A percentile compares a stretch with the other conserved stretches of the same genome.
Evolutionary conservation across 2,797 vertebrate genomes (phyloP).

Genomic region (Phrynocephalus forsythii): DNA sequence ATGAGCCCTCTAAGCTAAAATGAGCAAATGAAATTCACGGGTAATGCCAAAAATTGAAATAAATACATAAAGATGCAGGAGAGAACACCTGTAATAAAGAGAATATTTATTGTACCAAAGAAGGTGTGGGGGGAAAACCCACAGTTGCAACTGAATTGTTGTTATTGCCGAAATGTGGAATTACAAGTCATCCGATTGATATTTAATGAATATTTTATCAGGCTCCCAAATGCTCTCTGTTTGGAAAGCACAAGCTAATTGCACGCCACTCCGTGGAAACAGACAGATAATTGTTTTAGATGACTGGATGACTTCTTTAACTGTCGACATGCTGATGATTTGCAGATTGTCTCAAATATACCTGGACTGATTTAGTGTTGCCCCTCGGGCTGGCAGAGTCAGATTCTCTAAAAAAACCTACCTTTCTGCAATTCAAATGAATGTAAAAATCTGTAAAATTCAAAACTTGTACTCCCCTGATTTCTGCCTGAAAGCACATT

Average conservation of each 20-base stretch:
- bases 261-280: slow-evolving; percentile 40
- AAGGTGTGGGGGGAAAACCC: slow-evolving; percentile 1
- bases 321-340: slow-evolving; percentile 43
- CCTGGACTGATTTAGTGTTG: slow-evolving; percentile 16
- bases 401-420: neutral
- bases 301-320: slow-evolving; percentile 46
- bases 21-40: slow-evolving; percentile 53
- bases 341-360: slow-evolving; percentile 27
- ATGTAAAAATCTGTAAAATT: neutral
- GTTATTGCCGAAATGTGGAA: slow-evolving; percentile 51
- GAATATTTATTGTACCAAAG: slow-evolving; percentile 27
- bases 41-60: slow-evolving; percentile 57
- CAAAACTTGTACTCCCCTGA: neutral
- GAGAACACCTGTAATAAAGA: slow-evolving; percentile 24
- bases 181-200: slow-evolving; percentile 56
- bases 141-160: slow-evolving; percentile 52
- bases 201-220: slow-evolving; percentile 76
- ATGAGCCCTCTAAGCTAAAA: slow-evolving; percentile 54
- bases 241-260: slow-evolving; percentile 60
- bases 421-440: neutral
- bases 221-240: slow-evolving; percentile 38
- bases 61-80: slow-evolving; percentile 55
- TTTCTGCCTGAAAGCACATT: neutral
- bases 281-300: slow-evolving; percentile 64
- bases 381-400: neutral